Base-by-base conservation (phyloP, 2,113 vertebrate genomes). In the Sinocyclocheilus grahami region DNA sequence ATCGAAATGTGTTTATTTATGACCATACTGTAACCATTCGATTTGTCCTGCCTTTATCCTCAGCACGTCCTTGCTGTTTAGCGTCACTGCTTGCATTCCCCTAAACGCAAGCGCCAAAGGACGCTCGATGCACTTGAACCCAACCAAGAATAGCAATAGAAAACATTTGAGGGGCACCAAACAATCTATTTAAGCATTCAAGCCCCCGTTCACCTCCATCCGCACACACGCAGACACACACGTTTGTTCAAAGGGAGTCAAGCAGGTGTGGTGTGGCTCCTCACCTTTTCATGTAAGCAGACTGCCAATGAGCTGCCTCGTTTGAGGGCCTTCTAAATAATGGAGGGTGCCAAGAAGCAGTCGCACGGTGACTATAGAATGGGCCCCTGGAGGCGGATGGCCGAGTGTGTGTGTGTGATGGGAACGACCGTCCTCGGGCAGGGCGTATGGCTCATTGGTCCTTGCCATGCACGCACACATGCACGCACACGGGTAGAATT, bases 281-380 rank as follows among this genome's bases (percentile, higher is more conserved):
- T 86, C 85, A 80, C 85, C 69, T 81, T 63, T 82, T 78, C 48
- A 77, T 84, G 58, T 77, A 85, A 76, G 78, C 79, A 48, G 65
- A 86, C 82, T 85, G 85, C 65, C 85, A 78, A 85, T 88, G 75
- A 87, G 82, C 65, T 58, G 82, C 58, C 81, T 87, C 77, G 39
- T 85, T 87, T 85, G 74, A 88, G 42, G 72, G 82, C 67, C 85
- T 78, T 85, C 82, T 84, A 84, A 91, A 91, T 89, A 90, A 91
- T 86, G 67, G 67, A 76, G 42, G 78, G 85, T 83, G 82, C 86
- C 82, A 85, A 80, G 86, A 86, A 65, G 65, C 88, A 65, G 39
- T 75, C 62, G 65, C 51, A 37, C 85, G 33, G 22, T 55, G 85
- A 89, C 86, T 76, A 79, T 20, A 22, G 67, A 86, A 86, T 83